Conservation (phyloP, 2,888 invertebrate genomes). For the Drosophila limbata region DNA sequence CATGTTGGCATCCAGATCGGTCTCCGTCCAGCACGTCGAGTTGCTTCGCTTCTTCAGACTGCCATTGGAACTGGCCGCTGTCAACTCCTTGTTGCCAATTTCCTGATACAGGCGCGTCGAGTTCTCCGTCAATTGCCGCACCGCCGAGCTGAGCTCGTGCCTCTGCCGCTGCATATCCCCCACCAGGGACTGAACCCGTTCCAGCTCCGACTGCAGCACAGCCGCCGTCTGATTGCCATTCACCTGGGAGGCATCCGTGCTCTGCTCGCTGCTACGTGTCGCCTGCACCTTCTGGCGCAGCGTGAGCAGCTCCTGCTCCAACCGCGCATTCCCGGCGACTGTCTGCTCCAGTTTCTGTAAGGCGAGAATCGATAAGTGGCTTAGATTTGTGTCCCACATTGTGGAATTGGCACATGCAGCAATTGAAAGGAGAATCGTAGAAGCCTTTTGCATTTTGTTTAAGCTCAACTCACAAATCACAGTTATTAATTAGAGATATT, state of each 20-base stretch:
- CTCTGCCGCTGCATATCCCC: slow-evolving; percentile 94
- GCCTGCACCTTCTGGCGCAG: slow-evolving; percentile 93
- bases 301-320: slow-evolving; percentile 94
- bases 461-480: slow-evolving; percentile 4
- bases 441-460: slow-evolving; percentile 69
- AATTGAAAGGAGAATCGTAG: slow-evolving; percentile 37
- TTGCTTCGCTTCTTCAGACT: slow-evolving; percentile 87
- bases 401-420: slow-evolving; percentile 48
- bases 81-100: slow-evolving; percentile 86
- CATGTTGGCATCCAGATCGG: slow-evolving; percentile 92
- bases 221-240: slow-evolving; percentile 86
- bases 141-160: slow-evolving; percentile 94
- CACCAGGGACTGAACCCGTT: slow-evolving; percentile 93
- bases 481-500: background rate
- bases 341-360: slow-evolving; percentile 94
- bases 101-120: slow-evolving; percentile 90
- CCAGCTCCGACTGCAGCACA: slow-evolving; percentile 91
- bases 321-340: slow-evolving; percentile 94
- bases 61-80: slow-evolving; percentile 55
- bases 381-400: slow-evolving; percentile 18
- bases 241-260: slow-evolving; percentile 85
- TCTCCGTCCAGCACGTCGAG: slow-evolving; percentile 92
- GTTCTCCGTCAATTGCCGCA: slow-evolving; percentile 93
- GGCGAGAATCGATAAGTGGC: background rate
- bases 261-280: slow-evolving; percentile 86